phyloP scores from a whole-genome alignment of 2,113 vertebrate species.

The Rhinichthys klamathensis region DNA sequence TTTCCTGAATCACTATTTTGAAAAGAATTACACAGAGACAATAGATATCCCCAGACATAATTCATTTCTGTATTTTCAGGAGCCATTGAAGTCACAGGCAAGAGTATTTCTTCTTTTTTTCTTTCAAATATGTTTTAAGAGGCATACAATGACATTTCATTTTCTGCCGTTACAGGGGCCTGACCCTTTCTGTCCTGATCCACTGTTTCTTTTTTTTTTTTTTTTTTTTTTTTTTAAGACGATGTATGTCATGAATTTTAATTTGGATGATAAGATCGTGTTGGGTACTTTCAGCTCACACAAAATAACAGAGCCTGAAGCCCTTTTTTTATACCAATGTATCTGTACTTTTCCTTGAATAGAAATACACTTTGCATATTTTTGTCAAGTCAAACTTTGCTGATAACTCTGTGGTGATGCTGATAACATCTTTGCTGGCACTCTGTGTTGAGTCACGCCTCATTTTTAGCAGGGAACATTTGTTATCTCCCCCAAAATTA shows the following conservation, averaged over 20 bases:
- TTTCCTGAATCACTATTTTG: constrained; percentile 19
- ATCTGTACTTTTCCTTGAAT: constrained; percentile 46
- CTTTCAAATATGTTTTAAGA: not conserved
- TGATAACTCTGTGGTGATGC: not conserved
- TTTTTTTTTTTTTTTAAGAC: constrained; percentile 5
- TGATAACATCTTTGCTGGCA: constrained; percentile 10
- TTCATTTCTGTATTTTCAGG: constrained; percentile 20
- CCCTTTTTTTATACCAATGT: constrained; percentile 22
- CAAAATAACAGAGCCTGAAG: constrained; percentile 44
- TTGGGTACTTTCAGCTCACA: constrained; percentile 34
- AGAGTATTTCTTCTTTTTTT: constrained; percentile 9
- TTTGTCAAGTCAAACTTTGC: constrained; percentile 31
- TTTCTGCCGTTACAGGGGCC: constrained; percentile 28
- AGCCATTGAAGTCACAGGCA: not conserved
- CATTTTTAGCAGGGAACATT: constrained; percentile 16
- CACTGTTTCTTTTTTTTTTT: constrained; percentile 7
- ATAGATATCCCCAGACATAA: not conserved
- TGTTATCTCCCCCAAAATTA: constrained; percentile 13
- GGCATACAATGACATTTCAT: constrained; percentile 53
- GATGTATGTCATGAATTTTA: constrained; percentile 58
- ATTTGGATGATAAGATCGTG: constrained; percentile 49
- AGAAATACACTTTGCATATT: constrained; percentile 33
- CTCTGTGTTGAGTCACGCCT: not conserved
- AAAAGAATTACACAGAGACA: constrained; percentile 11
- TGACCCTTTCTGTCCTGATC: constrained; percentile 21